Evolutionary conservation across 92 coral and sea anemone species (phyloP), one percentile per base, ranked within the genome.

Genomic region (Palythoa caribaeorum): DNA sequence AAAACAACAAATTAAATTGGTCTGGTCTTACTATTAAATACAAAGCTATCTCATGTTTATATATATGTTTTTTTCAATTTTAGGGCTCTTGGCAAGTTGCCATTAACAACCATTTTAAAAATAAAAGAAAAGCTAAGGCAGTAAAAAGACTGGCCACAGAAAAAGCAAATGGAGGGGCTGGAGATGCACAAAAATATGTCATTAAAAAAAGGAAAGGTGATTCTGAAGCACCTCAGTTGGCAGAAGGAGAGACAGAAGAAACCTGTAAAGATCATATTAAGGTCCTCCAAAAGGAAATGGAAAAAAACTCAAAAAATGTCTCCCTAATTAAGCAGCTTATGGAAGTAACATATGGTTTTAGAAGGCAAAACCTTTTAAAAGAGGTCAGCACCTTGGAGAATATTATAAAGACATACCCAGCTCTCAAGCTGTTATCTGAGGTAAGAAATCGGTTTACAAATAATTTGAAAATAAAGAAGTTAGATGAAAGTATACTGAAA

Each of bases 231-330:
- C 88, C 72, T 52, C 74, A 87, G 48, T 48, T 70, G 47, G 75
- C 55, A 10, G 91, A 88, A 63, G 91, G 88, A 10, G 87, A 88
- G 73, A 88, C 91, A 51, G 81, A 71, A 65, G 91, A 60, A 54
- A 88, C 90, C 21, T 54, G 16, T 54, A 54, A 54, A 54, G 60
- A 54, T 2, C 60, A 54, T 54, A 54, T 54, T 54, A 80, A 50
- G 54, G 73, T 48, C 51, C 77, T 88, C 57, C 66, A 79, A 70
- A 88, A 88, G 59, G 87, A 55, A 36, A n/a, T 59, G 90, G 84
- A 54, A 85, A 37, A 54, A 44, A 20, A 60, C 39, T 50, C 28
- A 16, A 65, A 65, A 20, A 87, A 78, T 51, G 52, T 35, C 65
- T 6, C 85, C 17, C 17, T 78, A 28, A 77, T 87, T 2, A 78